Conservation (phyloP, 2,797 vertebrate genomes). For the Sternarchorhynchus goeldii region DNA sequence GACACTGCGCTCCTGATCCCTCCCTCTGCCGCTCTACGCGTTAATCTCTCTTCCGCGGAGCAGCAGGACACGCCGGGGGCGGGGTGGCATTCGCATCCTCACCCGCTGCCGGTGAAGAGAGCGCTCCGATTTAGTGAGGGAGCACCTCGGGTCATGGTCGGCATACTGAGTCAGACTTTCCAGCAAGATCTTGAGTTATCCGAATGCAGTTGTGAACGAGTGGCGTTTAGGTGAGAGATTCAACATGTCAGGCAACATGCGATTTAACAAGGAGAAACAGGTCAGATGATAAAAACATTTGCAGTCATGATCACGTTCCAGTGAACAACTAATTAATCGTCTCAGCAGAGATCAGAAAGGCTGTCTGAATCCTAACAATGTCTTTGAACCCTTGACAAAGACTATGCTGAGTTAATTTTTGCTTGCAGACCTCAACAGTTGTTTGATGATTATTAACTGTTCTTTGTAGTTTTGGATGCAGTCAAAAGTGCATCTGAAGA, state of each 20-base stretch:
- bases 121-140: not conserved
- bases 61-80: conserved; percentile 42
- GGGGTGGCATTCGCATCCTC: not conserved
- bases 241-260: no score
- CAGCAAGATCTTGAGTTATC: not conserved
- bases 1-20: conserved; percentile 62
- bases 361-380: not conserved
- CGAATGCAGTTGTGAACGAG: no score
- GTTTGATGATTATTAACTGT: no score
- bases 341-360: not conserved
- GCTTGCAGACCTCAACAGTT: no score
- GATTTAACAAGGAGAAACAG: no score
- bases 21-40: conserved; percentile 67
- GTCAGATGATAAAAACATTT: no score
- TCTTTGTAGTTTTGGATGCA: not conserved
- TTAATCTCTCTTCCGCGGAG: conserved; percentile 63
- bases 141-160: not conserved
- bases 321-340: not conserved
- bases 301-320: not conserved
- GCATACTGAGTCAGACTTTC: not conserved
- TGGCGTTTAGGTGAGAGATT: no score
- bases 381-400: not conserved
- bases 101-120: not conserved
- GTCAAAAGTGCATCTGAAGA: not conserved
- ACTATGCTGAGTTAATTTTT: not conserved